phyloP scores from a whole-genome alignment of 2,888 invertebrate species.

The Idaea straminata region DNA sequence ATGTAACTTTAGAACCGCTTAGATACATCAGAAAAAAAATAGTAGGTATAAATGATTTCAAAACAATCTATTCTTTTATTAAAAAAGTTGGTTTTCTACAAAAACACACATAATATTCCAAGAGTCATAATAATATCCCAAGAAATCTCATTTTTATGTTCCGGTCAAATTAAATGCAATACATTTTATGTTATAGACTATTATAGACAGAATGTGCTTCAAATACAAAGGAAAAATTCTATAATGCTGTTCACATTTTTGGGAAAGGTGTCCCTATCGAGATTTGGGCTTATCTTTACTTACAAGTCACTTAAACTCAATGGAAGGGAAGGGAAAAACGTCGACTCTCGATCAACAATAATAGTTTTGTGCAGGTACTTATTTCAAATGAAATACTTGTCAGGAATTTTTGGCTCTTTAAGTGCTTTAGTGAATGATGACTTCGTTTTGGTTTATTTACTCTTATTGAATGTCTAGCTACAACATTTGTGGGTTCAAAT shows the following conservation, averaged over 20 bases:
- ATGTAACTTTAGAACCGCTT: no score
- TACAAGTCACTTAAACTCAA: conserved; percentile 1
- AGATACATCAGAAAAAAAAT: background rate
- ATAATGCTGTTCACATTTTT: background rate
- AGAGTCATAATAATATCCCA: background rate
- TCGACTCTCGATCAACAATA: background rate
- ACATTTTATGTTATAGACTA: background rate
- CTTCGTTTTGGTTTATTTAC: background rate
- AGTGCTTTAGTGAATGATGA: background rate
- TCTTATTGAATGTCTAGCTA: background rate
- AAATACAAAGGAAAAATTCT: background rate
- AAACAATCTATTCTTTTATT: background rate
- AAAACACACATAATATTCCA: background rate
- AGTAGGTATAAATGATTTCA: background rate
- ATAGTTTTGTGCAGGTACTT: background rate
- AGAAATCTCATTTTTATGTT: background rate
- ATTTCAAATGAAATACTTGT: background rate
- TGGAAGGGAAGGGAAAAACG: background rate
- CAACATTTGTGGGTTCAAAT: background rate
- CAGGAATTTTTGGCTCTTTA: background rate
- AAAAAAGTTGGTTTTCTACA: background rate
- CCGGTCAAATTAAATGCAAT: background rate
- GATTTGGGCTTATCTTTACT: background rate
- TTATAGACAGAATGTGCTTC: background rate
- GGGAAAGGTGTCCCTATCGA: background rate